Evolutionary conservation across 2,888 invertebrate genomes (phyloP).

Genomic region (Leucophenga maculata): DNA sequence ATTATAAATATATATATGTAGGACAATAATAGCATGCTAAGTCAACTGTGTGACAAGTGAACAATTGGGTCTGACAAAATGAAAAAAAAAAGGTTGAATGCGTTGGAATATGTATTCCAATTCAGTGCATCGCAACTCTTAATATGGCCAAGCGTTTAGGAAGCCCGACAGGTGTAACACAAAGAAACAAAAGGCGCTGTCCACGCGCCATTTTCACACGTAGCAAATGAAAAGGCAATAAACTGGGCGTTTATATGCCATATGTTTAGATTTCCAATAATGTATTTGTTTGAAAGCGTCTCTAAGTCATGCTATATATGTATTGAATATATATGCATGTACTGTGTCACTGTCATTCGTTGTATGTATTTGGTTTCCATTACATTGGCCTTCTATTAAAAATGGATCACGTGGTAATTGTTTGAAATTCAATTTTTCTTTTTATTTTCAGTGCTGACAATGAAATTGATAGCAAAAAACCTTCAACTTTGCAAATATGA

Average conservation of each 20-base stretch:
- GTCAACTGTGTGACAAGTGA: too few species aligned
- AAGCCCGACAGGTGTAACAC: background rate
- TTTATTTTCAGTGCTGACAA: constrained; percentile 9
- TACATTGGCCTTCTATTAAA: constrained; percentile 37
- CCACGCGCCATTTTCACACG: background rate
- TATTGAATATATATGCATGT: constrained; percentile 29
- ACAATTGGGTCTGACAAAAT: too few species aligned
- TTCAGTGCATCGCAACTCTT: background rate
- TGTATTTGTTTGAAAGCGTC: too few species aligned
- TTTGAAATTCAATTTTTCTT: constrained; percentile 24
- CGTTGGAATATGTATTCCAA: background rate
- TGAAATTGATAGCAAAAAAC: constrained; percentile 25
- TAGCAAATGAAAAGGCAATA: too few species aligned
- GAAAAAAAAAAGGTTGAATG: too few species aligned
- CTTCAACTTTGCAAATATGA: background rate
- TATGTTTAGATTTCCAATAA: too few species aligned
- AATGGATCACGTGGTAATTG: constrained; percentile 54
- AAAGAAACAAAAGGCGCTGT: background rate
- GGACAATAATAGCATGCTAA: too few species aligned
- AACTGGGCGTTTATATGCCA: constrained; percentile 4
- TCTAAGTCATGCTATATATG: too few species aligned
- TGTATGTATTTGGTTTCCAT: constrained; percentile 30
- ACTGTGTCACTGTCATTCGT: background rate
- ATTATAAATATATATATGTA: too few species aligned
- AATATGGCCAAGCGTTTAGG: background rate